Evolutionary conservation across 2,797 vertebrate genomes (phyloP).

Genomic region (Steatocranus sp.): DNA sequence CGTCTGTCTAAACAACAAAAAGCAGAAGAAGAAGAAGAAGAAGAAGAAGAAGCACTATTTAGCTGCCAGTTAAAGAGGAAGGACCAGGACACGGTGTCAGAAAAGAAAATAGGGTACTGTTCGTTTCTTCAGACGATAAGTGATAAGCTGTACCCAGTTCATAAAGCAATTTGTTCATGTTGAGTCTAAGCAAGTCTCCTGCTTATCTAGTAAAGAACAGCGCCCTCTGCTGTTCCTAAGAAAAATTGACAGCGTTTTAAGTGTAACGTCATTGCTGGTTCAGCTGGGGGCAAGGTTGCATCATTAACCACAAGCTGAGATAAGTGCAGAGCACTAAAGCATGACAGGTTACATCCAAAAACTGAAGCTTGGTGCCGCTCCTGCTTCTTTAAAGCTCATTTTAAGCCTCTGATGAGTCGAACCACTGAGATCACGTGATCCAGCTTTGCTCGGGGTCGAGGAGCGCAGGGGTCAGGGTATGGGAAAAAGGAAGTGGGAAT

Average conservation of each 20-base stretch:
- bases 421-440: constrained; percentile 19
- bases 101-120: no score
- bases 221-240: constrained; percentile 18
- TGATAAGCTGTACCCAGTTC: no score
- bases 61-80: no score
- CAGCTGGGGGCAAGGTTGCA: background rate
- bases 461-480: background rate
- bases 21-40: no score
- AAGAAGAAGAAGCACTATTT: no score
- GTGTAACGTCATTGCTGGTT: constrained; percentile 10
- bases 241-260: background rate
- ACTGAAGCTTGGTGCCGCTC: background rate
- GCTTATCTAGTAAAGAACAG: background rate
- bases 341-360: background rate
- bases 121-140: no score
- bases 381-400: background rate
- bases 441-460: background rate
- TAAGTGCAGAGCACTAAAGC: background rate
- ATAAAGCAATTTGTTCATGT: background rate
- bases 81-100: no score
- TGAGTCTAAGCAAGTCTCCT: background rate
- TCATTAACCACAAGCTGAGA: background rate
- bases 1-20: no score
- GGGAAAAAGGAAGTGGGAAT: constrained; percentile 51
- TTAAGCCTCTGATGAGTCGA: background rate